Conservation (phyloP, 2,888 invertebrate genomes). For the Drosophila buzzatii region DNA sequence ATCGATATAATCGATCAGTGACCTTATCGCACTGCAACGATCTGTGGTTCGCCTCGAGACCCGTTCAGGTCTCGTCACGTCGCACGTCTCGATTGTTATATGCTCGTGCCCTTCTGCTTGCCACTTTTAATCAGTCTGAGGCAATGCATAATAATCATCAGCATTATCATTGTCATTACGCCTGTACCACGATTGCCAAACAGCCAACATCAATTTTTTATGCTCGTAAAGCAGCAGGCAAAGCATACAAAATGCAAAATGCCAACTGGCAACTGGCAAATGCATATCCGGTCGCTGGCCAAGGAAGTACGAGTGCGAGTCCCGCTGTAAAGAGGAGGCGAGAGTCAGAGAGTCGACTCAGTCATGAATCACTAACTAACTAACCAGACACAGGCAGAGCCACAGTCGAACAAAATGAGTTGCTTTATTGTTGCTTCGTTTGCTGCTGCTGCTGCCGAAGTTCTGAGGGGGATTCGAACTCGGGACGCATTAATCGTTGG, state of each 20-base stretch:
- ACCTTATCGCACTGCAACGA: conserved; percentile 44
- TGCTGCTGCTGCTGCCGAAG: conserved; percentile 1
- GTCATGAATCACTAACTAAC: conserved; percentile 73
- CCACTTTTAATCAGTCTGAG: conserved; percentile 68
- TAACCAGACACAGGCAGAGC: conserved; percentile 37
- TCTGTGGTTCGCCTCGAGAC: neutral
- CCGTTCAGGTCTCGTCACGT: conserved; percentile 28
- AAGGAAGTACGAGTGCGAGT: conserved; percentile 57
- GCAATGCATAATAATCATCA: conserved; percentile 63
- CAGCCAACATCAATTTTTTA: conserved; percentile 47
- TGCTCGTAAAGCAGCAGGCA: conserved; percentile 41
- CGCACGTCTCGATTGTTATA: conserved; percentile 21
- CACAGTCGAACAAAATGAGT: neutral
- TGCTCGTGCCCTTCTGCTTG: conserved; percentile 25
- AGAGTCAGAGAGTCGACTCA: conserved; percentile 2
- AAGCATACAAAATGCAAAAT: conserved; percentile 54
- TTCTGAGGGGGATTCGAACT: conserved; percentile 18
- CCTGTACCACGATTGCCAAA: conserved; percentile 30
- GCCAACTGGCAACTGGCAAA: conserved; percentile 45
- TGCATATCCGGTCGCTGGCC: conserved; percentile 73
- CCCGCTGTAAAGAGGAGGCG: conserved; percentile 29
- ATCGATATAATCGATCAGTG: conserved; percentile 50
- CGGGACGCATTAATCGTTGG: conserved; percentile 65
- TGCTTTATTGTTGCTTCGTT: conserved; percentile 53
- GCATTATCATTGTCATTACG: conserved; percentile 46